These are phyloP conservation scores for Hypselothyrea guttata DNA, from an alignment of 2,888 invertebrate species.

Conservation along the genomic window DNA sequence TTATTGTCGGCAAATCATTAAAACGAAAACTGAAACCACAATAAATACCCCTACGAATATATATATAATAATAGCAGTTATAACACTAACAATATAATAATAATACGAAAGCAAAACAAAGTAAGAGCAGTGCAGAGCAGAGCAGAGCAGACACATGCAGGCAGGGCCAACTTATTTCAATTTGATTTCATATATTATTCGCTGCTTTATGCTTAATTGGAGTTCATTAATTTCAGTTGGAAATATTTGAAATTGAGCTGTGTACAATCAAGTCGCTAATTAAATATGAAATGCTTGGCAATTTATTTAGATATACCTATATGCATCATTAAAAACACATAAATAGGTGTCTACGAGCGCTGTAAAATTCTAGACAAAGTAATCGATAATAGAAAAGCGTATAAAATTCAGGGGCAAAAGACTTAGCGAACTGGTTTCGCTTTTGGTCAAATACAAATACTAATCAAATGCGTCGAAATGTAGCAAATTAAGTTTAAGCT, in stretches of 20 bases:
- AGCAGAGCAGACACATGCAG: no score
- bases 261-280: constrained; percentile 51
- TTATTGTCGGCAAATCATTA: constrained; percentile 24
- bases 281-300: constrained; percentile 42
- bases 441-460: constrained; percentile 10
- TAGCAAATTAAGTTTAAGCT: constrained; percentile 17
- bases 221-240: constrained; percentile 66
- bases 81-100: constrained; percentile 18
- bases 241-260: constrained; percentile 55
- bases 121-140: no score
- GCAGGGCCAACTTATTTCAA: constrained; percentile 10
- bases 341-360: constrained; percentile 31
- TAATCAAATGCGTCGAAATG: constrained; percentile 11
- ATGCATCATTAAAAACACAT: constrained; percentile 39
- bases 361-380: constrained; percentile 66
- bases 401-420: constrained; percentile 59
- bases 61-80: constrained; percentile 1
- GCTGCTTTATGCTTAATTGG: constrained; percentile 57
- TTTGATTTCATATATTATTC: constrained; percentile 15
- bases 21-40: constrained; percentile 12
- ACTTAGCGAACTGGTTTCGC: constrained; percentile 30
- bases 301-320: constrained; percentile 27
- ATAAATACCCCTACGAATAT: no score
- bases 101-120: constrained; percentile 16
- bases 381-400: constrained; percentile 14